phyloP scores from a whole-genome alignment of 2,113 vertebrate genomes.

The Megaleporinus macrocephalus region DNA sequence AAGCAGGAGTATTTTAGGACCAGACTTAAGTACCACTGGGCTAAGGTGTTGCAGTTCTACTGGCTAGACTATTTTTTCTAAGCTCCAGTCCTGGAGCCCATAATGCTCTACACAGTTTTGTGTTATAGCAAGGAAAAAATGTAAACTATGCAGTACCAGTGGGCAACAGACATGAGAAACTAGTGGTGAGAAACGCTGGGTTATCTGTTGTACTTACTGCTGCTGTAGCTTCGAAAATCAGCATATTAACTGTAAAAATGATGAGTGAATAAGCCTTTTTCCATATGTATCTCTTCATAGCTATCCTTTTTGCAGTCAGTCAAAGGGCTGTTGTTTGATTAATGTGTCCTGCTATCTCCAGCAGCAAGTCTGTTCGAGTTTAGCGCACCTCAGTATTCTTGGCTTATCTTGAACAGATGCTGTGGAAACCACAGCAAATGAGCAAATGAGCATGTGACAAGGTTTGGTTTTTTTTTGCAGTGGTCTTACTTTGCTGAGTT shows the following conservation, averaged over 20 bases:
- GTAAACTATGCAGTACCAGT: no score
- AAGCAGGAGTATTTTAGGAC: no score
- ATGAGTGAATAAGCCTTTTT: background rate
- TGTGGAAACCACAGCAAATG: slow-evolving; percentile 20
- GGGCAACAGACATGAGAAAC: no score
- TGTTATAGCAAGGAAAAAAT: no score
- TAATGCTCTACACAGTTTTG: no score
- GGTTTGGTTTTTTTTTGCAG: background rate
- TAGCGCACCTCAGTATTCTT: background rate
- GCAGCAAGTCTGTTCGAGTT: slow-evolving; percentile 14
- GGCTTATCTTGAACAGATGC: slow-evolving; percentile 22
- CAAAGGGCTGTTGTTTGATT: slow-evolving; percentile 14
- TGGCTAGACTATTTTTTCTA: no score
- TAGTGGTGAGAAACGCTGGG: no score
- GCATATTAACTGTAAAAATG: background rate
- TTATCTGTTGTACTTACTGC: background rate
- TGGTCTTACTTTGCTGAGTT: slow-evolving; percentile 10
- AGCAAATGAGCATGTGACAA: background rate
- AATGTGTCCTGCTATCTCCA: slow-evolving; percentile 9
- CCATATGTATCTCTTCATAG: background rate
- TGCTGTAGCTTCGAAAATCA: background rate
- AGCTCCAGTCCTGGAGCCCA: no score
- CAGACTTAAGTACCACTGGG: no score
- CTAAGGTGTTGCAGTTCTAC: no score
- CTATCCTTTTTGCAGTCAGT: background rate